Evolutionary conservation across 2,113 vertebrate species (phyloP).

Genomic region (Reinhardtius hippoglossoides): DNA sequence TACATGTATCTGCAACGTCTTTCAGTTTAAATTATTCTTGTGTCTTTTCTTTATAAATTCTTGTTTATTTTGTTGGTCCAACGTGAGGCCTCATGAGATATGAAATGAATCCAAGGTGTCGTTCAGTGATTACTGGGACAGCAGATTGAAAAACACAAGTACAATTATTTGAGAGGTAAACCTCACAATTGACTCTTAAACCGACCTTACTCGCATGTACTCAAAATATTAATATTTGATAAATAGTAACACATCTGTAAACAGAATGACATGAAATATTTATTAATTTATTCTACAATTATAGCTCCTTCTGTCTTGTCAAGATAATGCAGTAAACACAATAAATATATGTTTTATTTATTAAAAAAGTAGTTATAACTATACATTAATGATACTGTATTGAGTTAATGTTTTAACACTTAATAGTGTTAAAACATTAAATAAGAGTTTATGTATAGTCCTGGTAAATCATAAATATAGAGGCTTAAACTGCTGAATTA

Average conservation of each 20-base stretch:
- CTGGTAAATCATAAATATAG: too few relatives aligned
- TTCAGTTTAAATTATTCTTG: neutral
- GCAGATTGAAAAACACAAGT: neutral
- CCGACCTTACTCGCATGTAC: neutral
- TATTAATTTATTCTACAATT: too few relatives aligned
- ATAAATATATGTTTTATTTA: too few relatives aligned
- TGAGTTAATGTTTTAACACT: too few relatives aligned
- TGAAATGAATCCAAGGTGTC: neutral
- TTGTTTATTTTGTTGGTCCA: conserved; percentile 1
- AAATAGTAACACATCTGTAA: too few relatives aligned
- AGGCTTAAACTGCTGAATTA: too few relatives aligned
- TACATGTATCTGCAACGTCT: neutral
- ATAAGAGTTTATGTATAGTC: too few relatives aligned
- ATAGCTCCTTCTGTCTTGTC: too few relatives aligned
- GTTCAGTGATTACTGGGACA: neutral
- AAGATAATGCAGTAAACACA: neutral
- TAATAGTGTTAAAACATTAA: too few relatives aligned
- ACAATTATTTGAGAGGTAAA: neutral
- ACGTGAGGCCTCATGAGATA: neutral
- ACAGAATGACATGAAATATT: too few relatives aligned
- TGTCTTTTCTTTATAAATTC: neutral
- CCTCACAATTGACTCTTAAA: neutral
- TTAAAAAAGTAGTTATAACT: too few relatives aligned
- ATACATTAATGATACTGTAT: too few relatives aligned
- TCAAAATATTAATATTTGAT: neutral